Evolutionary conservation across 2,797 vertebrate species (phyloP).

Genomic region (Ataeniobius toweri): DNA sequence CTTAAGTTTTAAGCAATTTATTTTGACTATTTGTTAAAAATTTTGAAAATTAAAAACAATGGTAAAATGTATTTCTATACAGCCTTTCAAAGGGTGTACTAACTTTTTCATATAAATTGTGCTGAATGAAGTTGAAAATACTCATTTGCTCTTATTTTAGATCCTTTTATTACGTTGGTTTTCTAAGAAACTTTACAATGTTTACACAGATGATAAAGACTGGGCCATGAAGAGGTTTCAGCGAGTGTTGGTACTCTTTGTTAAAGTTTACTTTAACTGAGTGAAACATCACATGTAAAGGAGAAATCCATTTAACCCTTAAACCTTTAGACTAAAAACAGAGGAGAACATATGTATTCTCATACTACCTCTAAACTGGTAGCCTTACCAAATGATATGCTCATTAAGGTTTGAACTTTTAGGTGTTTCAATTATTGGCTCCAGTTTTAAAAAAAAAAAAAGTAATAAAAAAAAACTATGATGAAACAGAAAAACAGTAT

Average conservation of each 20-base stretch:
- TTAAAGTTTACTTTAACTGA: conserved; percentile 2
- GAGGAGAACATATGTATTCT: conserved; percentile 26
- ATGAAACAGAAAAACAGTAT: background rate
- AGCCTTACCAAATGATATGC: conserved; percentile 34
- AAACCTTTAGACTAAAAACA: conserved; percentile 9
- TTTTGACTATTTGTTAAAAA: background rate
- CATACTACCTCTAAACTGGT: conserved; percentile 12
- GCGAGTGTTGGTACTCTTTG: background rate
- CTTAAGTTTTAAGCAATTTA: background rate
- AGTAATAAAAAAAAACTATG: background rate
- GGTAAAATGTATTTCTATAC: background rate
- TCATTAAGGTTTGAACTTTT: conserved; percentile 44
- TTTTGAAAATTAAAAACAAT: background rate
- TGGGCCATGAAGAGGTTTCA: conserved; percentile 5
- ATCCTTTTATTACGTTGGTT: background rate
- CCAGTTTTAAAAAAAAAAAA: background rate
- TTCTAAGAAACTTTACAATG: background rate
- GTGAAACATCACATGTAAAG: conserved; percentile 6
- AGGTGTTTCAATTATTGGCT: conserved; percentile 1
- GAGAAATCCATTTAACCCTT: background rate
- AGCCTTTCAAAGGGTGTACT: background rate
- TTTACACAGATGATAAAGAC: conserved; percentile 8
- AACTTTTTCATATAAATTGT: background rate
- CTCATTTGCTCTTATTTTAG: background rate
- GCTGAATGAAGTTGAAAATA: background rate